These are phyloP conservation scores for Rhyacophila evoluta DNA, from an alignment of 2,888 invertebrate genomes.

Conservation along the genomic window DNA sequence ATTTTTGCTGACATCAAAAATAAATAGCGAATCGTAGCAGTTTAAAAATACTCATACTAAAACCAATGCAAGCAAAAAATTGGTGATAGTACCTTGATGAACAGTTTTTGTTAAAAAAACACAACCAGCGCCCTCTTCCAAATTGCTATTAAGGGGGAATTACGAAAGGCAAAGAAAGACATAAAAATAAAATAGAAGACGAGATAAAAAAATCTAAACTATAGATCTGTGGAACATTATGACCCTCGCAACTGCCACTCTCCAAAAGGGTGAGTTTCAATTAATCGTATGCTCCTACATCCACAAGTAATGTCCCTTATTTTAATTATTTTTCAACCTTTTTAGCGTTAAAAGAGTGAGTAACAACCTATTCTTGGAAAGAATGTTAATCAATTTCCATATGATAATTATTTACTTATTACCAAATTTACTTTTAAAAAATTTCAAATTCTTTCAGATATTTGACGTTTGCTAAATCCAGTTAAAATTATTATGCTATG, in stretches of 20 bases:
- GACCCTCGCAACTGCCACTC: conserved; percentile 4
- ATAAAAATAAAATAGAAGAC: conserved; percentile 44
- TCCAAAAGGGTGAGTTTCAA: conserved; percentile 40
- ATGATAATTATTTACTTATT: too few species aligned
- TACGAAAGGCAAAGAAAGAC: conserved; percentile 29
- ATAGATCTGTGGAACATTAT: conserved; percentile 28
- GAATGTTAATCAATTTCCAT: too few species aligned
- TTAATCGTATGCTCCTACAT: conserved; percentile 32
- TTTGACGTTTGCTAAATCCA: too few species aligned
- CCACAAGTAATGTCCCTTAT: not conserved
- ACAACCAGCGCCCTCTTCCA: not conserved
- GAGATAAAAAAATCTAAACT: conserved; percentile 44
- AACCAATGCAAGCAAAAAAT: not conserved
- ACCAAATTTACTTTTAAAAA: too few species aligned
- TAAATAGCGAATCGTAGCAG: not conserved
- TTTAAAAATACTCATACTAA: not conserved
- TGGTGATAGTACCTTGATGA: conserved; percentile 23
- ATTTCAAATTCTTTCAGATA: too few species aligned
- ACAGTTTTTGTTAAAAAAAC: conserved; percentile 31
- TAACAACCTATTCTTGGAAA: too few species aligned
- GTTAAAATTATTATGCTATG: too few species aligned
- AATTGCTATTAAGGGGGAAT: conserved; percentile 13
- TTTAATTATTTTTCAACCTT: not conserved
- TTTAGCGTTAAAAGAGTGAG: too few species aligned
- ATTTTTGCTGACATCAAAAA: not conserved